A percentile compares a stretch with the other conserved stretches of the same genome.
phyloP scores from a whole-genome alignment of 2,113 vertebrate species.

The Pluvianellus socialis region DNA sequence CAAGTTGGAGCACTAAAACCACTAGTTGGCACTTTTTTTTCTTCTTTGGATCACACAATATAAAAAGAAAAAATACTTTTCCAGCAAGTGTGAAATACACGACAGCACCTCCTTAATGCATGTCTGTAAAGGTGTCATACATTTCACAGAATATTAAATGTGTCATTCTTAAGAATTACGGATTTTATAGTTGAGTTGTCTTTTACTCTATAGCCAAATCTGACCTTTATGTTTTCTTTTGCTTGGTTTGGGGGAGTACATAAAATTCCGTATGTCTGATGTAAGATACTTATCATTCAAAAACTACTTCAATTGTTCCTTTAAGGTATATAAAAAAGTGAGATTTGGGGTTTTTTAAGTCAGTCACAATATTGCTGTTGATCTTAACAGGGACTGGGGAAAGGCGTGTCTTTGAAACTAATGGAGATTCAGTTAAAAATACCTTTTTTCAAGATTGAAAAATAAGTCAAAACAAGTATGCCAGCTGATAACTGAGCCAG shows the following conservation, averaged over 20 bases:
- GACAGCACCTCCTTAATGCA: background rate
- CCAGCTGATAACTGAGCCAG: background rate
- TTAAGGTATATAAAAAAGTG: background rate
- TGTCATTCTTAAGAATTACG: background rate
- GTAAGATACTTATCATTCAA: background rate
- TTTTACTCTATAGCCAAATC: background rate
- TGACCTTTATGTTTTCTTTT: background rate
- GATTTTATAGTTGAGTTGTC: background rate
- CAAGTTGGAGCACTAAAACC: background rate
- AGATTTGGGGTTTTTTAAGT: accelerated
- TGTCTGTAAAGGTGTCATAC: background rate
- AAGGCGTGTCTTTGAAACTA: background rate
- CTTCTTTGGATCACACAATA: background rate
- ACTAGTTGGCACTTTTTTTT: background rate
- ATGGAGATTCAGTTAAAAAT: background rate
- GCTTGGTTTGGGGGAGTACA: accelerated
- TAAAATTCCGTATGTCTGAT: background rate
- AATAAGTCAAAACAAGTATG: background rate
- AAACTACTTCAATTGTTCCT: background rate
- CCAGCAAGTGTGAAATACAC: background rate
- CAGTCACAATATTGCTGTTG: background rate
- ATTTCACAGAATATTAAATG: background rate
- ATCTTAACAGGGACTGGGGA: background rate
- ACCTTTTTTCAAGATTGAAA: background rate
- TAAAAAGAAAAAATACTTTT: background rate